Percentiles rank a stretch among this genome's conserved stretches.
Conservation (phyloP, 2,113 vertebrate species). For the Eptesicus fuscus region DNA sequence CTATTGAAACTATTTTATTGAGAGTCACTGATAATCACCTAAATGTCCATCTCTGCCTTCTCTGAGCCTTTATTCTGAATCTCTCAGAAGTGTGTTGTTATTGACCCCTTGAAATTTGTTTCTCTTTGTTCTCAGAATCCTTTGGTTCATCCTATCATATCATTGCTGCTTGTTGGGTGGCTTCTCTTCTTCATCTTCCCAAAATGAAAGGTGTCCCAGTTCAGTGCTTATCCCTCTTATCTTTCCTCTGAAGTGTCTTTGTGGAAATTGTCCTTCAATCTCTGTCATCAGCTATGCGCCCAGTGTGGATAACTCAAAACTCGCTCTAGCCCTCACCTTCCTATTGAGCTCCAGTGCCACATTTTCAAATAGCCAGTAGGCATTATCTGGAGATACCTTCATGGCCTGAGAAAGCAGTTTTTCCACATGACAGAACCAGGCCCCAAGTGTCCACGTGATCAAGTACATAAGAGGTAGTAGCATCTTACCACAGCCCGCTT, state of each 20-base stretch:
- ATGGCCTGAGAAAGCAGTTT: background rate
- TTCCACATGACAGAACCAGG: background rate
- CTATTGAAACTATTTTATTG: background rate
- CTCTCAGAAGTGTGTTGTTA: background rate
- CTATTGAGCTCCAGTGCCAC: background rate
- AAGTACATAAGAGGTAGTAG: background rate
- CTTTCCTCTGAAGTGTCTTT: background rate
- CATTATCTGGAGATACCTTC: background rate
- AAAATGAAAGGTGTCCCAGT: background rate
- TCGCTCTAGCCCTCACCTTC: background rate
- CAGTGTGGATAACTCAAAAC: background rate
- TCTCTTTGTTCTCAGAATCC: background rate
- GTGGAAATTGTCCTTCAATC: background rate
- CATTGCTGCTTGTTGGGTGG: background rate
- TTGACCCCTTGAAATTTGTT: background rate
- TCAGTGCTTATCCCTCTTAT: background rate
- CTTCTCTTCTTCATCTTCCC: background rate
- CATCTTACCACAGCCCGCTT: constrained; percentile 89
- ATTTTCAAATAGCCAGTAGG: background rate
- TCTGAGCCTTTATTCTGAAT: background rate
- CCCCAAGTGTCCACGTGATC: background rate
- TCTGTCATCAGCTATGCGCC: background rate
- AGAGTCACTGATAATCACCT: background rate
- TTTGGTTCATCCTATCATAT: background rate
- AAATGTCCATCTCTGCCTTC: background rate